Base-by-base conservation (phyloP, 2,888 invertebrate genomes). In the Diabrotica balteata region DNA sequence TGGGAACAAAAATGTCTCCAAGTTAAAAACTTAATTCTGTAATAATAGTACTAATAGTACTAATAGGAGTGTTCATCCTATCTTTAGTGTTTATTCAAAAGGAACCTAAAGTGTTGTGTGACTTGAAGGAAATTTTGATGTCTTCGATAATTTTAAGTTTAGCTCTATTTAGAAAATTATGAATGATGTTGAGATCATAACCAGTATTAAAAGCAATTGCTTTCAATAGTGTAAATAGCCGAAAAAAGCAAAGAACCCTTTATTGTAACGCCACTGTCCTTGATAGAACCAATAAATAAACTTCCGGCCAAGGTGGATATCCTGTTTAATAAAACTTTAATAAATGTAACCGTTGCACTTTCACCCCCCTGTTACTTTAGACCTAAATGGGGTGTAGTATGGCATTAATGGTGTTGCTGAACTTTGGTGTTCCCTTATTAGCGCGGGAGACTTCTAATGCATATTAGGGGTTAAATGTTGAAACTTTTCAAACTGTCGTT, bases 281-380 rank as follows among this genome's bases (percentile, higher is more conserved):
- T 60, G 63, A 68, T 57, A 58, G 66, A 52, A 60, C 67, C 67
- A 59, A 68, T 68, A 69, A 69, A 69, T 71, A 69, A 69, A 69
- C 63, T 71, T 69, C 69, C 71, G 69, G 62, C 69, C 71, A 71
- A 71, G 69, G 71, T 71, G 60, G 71, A 65, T 69, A 67, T 71
- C 68, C 68, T 69, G 71, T 71, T 71, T 71, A 71, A 69, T 71
- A 69, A 69, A 71, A 69, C 59, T 69, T 71, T 69, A 71, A 71
- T 71, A 69, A 69, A 67, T 55, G 68, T 57, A 60, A 64, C 68
- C 59, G 50, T 67, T 57, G 60, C 61, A 53, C 50, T 59, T 51
- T 63, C 63, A 45, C 61, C 69, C 66, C 71, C 60, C 46, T 57
- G 53, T 55, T 58, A 52, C 47, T 52, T 58, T 65, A 52, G 67